Conservation (phyloP, 2,113 vertebrate species). For the Hystrix brachyura region DNA sequence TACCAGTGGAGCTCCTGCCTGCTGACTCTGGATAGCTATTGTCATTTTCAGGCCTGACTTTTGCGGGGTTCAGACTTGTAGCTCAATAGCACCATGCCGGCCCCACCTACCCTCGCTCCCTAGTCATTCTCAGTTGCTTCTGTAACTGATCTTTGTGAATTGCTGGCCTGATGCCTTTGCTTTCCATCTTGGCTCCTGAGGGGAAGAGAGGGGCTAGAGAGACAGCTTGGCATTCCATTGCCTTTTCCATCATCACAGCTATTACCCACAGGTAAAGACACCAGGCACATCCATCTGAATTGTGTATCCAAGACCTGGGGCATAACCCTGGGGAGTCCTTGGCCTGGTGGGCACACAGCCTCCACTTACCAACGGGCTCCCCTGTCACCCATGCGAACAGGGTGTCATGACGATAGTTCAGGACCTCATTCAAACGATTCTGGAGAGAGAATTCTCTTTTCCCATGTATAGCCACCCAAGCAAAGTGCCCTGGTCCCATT, state of each 20-base stretch:
- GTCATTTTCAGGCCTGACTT: not conserved
- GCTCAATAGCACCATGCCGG: not conserved
- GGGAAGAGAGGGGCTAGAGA: not conserved
- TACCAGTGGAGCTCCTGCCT: not conserved
- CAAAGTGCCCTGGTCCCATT: not conserved
- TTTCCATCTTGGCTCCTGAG: not conserved
- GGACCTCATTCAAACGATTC: not conserved
- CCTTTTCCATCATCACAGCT: not conserved
- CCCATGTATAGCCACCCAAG: not conserved
- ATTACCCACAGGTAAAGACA: not conserved
- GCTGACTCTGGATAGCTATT: rapidly evolving
- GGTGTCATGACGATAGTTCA: not conserved
- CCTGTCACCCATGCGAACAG: no score
- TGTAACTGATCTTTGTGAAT: not conserved
- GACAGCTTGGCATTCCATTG: not conserved
- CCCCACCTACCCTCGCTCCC: not conserved
- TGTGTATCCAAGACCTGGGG: not conserved
- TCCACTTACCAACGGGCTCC: not conserved
- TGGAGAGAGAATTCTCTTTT: not conserved
- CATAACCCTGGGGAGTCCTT: not conserved
- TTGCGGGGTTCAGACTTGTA: not conserved
- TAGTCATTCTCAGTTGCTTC: not conserved
- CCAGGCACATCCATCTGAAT: not conserved
- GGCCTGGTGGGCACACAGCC: not conserved
- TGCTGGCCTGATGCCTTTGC: not conserved